phyloP scores from a whole-genome alignment of 2,113 vertebrate genomes.

The Zosterops japonicus region DNA sequence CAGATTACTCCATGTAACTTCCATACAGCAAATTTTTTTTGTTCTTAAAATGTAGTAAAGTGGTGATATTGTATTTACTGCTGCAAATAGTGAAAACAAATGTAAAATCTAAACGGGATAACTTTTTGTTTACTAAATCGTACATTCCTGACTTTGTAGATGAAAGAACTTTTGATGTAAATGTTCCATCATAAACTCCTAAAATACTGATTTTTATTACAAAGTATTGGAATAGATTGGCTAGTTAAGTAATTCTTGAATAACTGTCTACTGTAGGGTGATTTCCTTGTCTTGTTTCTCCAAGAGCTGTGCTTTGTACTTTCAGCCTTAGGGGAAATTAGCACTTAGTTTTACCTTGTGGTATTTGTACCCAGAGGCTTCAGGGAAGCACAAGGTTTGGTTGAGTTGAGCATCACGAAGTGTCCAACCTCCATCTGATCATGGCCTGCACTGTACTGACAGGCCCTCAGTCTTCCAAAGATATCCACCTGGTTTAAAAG shows the following conservation, averaged over 20 bases:
- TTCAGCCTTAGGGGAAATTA: background rate
- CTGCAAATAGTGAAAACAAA: background rate
- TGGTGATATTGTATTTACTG: background rate
- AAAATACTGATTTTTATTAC: background rate
- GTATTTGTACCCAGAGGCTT: constrained; percentile 20
- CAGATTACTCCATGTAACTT: background rate
- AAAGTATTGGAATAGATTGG: background rate
- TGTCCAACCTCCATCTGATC: background rate
- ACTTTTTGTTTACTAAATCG: background rate
- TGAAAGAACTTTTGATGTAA: background rate
- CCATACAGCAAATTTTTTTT: background rate
- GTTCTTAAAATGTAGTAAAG: background rate
- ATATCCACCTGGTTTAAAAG: background rate
- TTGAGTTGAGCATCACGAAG: background rate
- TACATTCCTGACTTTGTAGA: background rate
- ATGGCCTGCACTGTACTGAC: background rate
- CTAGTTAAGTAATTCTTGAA: background rate
- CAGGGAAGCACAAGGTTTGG: background rate
- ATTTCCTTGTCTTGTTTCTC: background rate
- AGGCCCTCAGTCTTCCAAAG: background rate
- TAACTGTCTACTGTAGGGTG: background rate
- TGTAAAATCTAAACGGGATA: background rate
- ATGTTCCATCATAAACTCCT: background rate
- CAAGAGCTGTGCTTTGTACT: background rate
- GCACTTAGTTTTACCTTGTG: background rate